phyloP scores from a whole-genome alignment of 2,888 invertebrate species.

The Tubulanus polymorphus region DNA sequence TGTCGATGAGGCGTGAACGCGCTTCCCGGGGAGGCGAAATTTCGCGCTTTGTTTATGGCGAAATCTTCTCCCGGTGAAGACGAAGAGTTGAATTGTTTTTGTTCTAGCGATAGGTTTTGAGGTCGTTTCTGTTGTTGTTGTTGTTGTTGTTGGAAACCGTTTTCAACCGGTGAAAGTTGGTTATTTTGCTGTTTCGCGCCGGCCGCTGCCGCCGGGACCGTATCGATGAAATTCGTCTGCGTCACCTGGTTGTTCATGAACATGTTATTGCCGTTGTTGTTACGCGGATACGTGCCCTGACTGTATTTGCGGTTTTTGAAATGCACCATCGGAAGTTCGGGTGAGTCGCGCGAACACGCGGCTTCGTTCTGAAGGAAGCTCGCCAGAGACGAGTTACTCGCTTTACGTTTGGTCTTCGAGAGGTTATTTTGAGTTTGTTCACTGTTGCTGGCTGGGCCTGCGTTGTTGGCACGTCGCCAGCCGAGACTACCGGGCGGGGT shows the following conservation, averaged over 20 bases:
- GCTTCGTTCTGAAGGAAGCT: conserved; percentile 33
- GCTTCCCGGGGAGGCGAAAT: background rate
- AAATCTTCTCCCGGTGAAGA: background rate
- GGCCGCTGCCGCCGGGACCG: background rate
- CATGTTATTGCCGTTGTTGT: too few relatives aligned
- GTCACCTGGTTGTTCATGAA: too few relatives aligned
- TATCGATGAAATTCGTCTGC: background rate
- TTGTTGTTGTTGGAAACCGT: background rate
- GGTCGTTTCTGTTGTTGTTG: too few relatives aligned
- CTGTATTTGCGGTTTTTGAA: conserved; percentile 38
- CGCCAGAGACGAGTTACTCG: conserved; percentile 30
- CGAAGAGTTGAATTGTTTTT: background rate
- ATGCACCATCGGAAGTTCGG: conserved; percentile 48
- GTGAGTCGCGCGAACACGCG: conserved; percentile 30
- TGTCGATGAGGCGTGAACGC: background rate
- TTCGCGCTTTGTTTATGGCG: background rate
- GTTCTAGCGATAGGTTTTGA: background rate
- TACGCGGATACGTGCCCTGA: background rate
- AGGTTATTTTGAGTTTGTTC: conserved; percentile 30
- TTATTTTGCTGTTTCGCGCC: background rate
- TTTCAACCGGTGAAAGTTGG: too few relatives aligned
- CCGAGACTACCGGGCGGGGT: conserved; percentile 47
- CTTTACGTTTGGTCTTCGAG: conserved; percentile 16
- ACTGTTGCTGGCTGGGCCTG: conserved; percentile 28
- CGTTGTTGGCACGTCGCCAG: conserved; percentile 27